Percentiles rank a stretch among this genome's conserved stretches.
These are phyloP conservation scores for Oreonectes daqikongensis DNA, from an alignment of 2,797 vertebrate genomes.

Conservation along the genomic window DNA sequence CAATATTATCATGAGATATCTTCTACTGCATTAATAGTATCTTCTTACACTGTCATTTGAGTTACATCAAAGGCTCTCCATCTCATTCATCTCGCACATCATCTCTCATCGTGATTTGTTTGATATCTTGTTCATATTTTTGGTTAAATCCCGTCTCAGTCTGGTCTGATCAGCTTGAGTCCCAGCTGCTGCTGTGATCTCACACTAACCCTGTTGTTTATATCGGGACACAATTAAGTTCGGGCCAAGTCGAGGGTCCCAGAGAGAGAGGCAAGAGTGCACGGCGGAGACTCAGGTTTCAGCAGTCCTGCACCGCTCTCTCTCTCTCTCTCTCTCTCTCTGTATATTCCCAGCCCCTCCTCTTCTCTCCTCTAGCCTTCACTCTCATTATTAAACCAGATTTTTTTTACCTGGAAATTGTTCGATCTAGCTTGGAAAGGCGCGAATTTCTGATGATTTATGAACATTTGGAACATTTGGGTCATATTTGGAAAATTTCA, in stretches of 20 bases:
- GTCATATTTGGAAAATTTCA: too few relatives aligned
- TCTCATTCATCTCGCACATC: conserved; percentile 6
- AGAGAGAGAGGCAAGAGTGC: conserved; percentile 89
- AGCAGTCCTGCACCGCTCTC: conserved; percentile 54
- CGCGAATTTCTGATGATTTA: neutral
- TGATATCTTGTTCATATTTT: conserved; percentile 62
- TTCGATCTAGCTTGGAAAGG: neutral
- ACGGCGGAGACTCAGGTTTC: conserved; percentile 85
- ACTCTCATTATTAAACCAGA: neutral
- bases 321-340: neutral
- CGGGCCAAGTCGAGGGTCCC: conserved; percentile 87
- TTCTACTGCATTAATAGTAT: neutral
- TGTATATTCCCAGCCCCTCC: neutral
- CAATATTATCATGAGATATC: neutral
- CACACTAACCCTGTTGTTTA: conserved; percentile 94
- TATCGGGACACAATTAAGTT: conserved; percentile 87
- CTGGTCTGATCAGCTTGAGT: conserved; percentile 79
- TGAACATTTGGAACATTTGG: neutral
- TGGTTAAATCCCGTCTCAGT: conserved; percentile 76
- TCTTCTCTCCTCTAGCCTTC: neutral
- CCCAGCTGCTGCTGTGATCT: conserved; percentile 87
- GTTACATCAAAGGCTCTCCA: neutral
- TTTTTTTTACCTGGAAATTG: neutral
- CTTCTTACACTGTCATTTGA: neutral
- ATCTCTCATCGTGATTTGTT: conserved; percentile 37